phyloP scores from a whole-genome alignment of 2,113 vertebrate species.

The Campylomormyrus tamandua region DNA sequence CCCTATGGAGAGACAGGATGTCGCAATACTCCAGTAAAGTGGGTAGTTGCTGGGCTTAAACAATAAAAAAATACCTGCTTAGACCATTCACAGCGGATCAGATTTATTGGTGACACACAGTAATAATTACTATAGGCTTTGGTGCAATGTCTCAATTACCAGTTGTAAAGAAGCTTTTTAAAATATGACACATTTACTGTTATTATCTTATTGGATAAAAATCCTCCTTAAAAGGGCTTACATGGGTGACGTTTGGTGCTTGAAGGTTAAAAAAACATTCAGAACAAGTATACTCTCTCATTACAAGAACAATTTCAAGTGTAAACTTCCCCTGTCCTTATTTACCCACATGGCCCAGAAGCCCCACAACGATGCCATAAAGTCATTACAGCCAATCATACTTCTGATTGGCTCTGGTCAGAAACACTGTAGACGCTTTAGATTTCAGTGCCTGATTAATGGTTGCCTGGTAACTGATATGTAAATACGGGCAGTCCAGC shows the following conservation, averaged over 20 bases:
- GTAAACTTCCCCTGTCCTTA: neutral
- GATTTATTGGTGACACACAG: neutral
- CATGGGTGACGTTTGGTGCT: neutral
- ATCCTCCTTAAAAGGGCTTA: neutral
- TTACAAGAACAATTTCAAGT: neutral
- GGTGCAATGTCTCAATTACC: neutral
- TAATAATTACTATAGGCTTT: neutral
- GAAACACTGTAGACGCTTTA: neutral
- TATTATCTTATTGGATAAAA: neutral
- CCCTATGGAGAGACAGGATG: neutral
- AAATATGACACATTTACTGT: neutral
- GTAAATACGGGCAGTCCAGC: neutral
- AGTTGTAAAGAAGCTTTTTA: neutral
- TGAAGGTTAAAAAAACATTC: neutral
- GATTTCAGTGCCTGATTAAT: neutral
- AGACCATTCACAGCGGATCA: neutral
- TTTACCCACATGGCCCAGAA: neutral
- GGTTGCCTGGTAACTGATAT: neutral
- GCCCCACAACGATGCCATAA: neutral
- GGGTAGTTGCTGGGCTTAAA: neutral
- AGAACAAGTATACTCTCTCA: neutral
- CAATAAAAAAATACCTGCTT: neutral
- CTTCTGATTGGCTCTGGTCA: neutral
- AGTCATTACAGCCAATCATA: neutral
- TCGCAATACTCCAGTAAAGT: neutral